A percentile compares a stretch with the other conserved stretches of the same genome.
Evolutionary conservation across 2,888 invertebrate genomes (phyloP).

Genomic region (Morinoia aosen): DNA sequence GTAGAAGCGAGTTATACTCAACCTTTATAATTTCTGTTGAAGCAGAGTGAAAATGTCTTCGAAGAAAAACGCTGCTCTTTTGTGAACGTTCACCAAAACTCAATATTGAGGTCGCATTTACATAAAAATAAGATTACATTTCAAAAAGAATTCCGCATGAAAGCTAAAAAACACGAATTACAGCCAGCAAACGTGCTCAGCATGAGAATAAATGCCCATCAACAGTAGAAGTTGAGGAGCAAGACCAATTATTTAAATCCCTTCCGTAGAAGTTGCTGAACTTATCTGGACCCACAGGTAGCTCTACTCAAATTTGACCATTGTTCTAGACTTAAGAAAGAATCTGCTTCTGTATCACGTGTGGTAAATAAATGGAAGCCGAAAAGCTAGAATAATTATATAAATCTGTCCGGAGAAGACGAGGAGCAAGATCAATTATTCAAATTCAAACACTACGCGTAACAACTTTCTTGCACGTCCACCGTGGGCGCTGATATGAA

Average conservation of each 20-base stretch:
- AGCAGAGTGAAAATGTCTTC: background rate
- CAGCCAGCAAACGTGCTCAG: too few relatives aligned
- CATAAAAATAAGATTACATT: background rate
- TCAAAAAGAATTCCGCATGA: background rate
- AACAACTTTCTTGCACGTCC: background rate
- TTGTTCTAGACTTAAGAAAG: too few relatives aligned
- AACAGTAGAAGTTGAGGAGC: too few relatives aligned
- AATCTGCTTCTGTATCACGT: too few relatives aligned
- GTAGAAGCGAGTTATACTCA: background rate
- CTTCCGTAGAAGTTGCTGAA: too few relatives aligned
- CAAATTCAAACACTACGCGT: background rate
- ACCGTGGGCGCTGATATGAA: background rate
- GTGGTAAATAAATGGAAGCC: too few relatives aligned
- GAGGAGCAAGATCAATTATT: background rate
- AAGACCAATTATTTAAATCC: too few relatives aligned
- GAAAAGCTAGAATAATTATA: background rate
- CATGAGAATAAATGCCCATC: too few relatives aligned
- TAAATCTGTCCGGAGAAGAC: background rate
- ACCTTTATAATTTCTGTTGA: background rate
- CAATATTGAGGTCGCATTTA: background rate
- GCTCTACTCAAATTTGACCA: too few relatives aligned
- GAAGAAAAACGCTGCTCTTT: background rate
- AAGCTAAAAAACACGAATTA: background rate
- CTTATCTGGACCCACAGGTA: too few relatives aligned
- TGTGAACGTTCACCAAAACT: background rate